Conservation (phyloP, 2,113 vertebrate species). For the Polypterus bichir region DNA sequence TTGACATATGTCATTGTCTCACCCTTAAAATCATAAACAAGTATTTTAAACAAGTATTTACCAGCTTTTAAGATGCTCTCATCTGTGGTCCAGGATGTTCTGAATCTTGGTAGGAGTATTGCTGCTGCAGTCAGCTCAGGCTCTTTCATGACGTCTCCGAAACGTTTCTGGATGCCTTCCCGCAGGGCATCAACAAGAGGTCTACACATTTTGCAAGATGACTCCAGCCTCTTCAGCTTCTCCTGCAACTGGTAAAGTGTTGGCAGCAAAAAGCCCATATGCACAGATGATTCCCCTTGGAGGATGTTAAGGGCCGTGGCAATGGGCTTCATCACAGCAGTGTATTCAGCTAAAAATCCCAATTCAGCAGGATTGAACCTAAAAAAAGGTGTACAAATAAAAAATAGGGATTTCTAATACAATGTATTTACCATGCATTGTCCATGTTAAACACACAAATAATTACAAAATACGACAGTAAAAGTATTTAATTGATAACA, state of each 20-base stretch:
- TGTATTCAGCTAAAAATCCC: conserved; percentile 6
- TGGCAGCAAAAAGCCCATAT: conserved; percentile 18
- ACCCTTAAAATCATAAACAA: too few relatives aligned
- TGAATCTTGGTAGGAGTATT: conserved; percentile 4
- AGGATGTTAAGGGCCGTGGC: conserved; percentile 4
- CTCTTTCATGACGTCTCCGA: conserved; percentile 3
- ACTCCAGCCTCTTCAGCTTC: conserved; percentile 15
- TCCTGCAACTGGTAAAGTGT: conserved; percentile 12
- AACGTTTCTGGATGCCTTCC: background rate
- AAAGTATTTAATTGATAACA: background rate
- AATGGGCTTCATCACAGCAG: conserved; percentile 12
- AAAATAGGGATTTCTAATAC: too few relatives aligned
- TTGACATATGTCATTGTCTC: too few relatives aligned
- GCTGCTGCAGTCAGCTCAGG: conserved; percentile 6
- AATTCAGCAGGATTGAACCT: conserved; percentile 10
- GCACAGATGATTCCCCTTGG: conserved; percentile 15
- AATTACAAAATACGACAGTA: background rate
- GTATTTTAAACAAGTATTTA: background rate
- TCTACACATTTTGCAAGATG: conserved; percentile 10
- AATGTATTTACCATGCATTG: too few relatives aligned
- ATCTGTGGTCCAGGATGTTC: conserved; percentile 4
- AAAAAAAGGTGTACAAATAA: too few relatives aligned
- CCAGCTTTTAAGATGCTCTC: conserved; percentile 1
- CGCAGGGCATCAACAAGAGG: conserved; percentile 20
- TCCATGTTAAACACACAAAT: too few relatives aligned